Evolutionary conservation across 2,888 invertebrate species (phyloP).

Genomic region (Thera obeliscata): DNA sequence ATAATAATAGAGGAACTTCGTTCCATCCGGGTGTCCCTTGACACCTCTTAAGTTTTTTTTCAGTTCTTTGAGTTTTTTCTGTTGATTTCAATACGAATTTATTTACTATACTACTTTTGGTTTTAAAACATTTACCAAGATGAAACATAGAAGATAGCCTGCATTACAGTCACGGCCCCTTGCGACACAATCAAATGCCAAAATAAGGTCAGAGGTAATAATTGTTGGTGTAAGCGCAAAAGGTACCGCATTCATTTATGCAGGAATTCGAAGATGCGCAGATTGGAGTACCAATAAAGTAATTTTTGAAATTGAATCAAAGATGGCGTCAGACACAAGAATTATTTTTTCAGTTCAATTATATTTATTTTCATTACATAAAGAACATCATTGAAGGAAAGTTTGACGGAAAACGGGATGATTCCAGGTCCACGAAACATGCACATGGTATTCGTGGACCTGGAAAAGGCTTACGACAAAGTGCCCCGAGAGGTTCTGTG

Average conservation of each 20-base stretch:
- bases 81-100: background rate
- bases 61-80: background rate
- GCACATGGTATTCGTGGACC: no score
- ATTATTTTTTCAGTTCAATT: no score
- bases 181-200: slow-evolving; percentile 81
- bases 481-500: no score
- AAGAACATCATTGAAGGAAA: no score
- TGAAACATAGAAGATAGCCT: slow-evolving; percentile 53
- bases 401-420: no score
- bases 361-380: no score
- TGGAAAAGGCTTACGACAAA: no score
- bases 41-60: no score
- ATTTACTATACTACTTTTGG: slow-evolving; percentile 12
- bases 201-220: slow-evolving; percentile 81
- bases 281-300: slow-evolving; percentile 48
- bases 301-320: slow-evolving; percentile 12
- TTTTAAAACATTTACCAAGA: slow-evolving; percentile 37
- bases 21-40: no score
- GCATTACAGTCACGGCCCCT: slow-evolving; percentile 69
- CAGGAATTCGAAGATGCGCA: slow-evolving; percentile 67
- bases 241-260: slow-evolving; percentile 73
- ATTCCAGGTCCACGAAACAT: no score
- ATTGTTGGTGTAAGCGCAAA: slow-evolving; percentile 38
- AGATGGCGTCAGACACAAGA: no score
- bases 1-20: no score